Base-by-base conservation (phyloP, 2,797 vertebrate species). In the Rhynchotus rufescens region DNA sequence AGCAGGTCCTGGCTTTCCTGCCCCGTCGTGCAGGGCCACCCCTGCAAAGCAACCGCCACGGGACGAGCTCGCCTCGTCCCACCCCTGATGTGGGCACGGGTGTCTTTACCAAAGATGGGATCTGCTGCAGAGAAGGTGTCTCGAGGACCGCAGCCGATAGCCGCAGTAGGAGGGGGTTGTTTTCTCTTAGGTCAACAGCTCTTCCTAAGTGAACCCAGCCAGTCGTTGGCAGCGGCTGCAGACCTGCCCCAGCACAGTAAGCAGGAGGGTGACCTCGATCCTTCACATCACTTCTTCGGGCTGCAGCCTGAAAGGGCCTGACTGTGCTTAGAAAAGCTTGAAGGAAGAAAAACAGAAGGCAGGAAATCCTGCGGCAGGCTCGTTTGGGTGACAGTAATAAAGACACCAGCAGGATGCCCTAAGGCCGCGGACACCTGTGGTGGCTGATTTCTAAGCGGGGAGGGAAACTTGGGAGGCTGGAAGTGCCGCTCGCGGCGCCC, bases 341-440 rank as follows among this genome's bases (percentile, higher is more conserved):
- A 85, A 59, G 76, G 49, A 80, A 80, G 78, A 84, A 90, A 94
- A 92, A 85, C 0, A 92, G 67, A 64, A 30, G 86, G 80, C 93
- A 95, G 95, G 92, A 96, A 95, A 86, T 95, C 92, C 93, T 88
- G 84, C 69, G 66, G 91, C 74, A 87, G 25, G 26, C 79, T 82
- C 78, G 49, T 90, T 95, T 85, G 59, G n/a, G 80, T 84, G 71
- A 65, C 81, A 54, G 17, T 81, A 49, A 90, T 34, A 91, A 52
- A 89, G 16, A 51, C 10, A 38, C 38, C 15, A 77, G n/a, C 52
- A 88, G 59, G 12, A 36, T 79, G 17, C 10, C n/a, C 25, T 30
- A 68, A 89, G 77, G 6, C 17, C 6, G 72, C 23, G 21, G 71
- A 69, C 54, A 92, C 60, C 68, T 68, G 28, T 61, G 76, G 28